Base-by-base conservation (phyloP, 1,140 invertebrate species). In the Antheraea mylitta region DNA sequence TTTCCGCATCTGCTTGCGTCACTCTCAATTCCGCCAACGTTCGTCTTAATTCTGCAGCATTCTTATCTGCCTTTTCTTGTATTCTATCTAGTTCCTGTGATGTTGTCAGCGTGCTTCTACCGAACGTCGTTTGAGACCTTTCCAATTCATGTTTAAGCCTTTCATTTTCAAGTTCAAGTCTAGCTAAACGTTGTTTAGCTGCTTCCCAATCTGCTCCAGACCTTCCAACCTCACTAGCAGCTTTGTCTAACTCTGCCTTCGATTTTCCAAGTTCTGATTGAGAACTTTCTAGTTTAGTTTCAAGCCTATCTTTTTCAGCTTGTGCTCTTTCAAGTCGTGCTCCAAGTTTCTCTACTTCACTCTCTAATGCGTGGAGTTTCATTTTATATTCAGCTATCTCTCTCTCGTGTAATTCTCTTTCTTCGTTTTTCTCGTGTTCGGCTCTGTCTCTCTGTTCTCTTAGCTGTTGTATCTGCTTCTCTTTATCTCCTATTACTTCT, bases 351-450 rank as follows among this genome's bases (percentile, higher is more conserved):
- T 98, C 97, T n/a, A 95, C 97, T 90, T 98, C 97, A 71, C 96
- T 97, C 86, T 99, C 97, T 42, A 98, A 89, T 3, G 96, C 95
- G 73, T 99, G 97, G 22, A 98, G 93, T 91, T 98, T 98, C 94
- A 98, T 96, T 92, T 99, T 99, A 77, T 98, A 98, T 85, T 99
- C 98, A 61, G 98, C 97, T 72, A 99, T 95, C 92, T 98, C 97
- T 74, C 98, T 94, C 84, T 99, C 97, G 83, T 99, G 98, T 0
- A 98, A 92, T 83, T 99, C 98, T 69, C 98, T 94, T 85, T 99
- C 98, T 91, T 99, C 98, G 78, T 97, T 96, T 82, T 98, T 97
- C 85, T 99, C 99, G 77, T 98, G 96, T 93, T 99, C 98, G n/a
- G 97, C 97, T 71, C 98, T 93, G 85, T 99, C 98, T 82, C 98